phyloP scores from a whole-genome alignment of 2,888 invertebrate genomes.

The Pyralis farinalis region DNA sequence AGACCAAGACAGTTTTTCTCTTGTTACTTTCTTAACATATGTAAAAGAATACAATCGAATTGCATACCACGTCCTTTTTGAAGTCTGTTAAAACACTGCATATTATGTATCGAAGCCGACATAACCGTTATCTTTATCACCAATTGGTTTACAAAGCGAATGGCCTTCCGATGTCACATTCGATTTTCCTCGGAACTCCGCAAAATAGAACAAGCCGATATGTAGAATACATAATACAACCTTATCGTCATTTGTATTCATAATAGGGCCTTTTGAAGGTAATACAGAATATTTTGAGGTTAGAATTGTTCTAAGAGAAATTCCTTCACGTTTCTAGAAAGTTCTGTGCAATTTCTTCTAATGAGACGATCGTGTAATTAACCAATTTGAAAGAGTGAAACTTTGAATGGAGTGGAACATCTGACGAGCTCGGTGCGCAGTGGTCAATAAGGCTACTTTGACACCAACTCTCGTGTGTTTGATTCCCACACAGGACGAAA shows the following conservation, averaged over 20 bases:
- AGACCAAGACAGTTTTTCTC: no score
- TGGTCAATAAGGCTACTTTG: no score
- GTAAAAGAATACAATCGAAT: no score
- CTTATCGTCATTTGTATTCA: background rate
- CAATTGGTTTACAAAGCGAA: background rate
- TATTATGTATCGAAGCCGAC: background rate
- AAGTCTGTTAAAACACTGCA: background rate
- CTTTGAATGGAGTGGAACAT: no score
- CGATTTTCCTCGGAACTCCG: background rate
- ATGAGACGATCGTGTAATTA: no score
- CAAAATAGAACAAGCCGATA: background rate
- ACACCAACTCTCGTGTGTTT: no score
- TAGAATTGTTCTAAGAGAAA: background rate
- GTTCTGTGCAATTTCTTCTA: background rate
- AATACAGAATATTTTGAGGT: background rate
- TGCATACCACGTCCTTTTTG: no score
- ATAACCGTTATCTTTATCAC: constrained; percentile 1
- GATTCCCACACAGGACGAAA: no score
- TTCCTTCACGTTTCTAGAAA: background rate
- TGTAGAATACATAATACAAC: background rate
- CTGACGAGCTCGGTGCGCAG: no score
- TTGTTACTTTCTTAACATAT: no score
- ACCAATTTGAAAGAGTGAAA: no score
- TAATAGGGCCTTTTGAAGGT: background rate
- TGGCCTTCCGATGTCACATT: background rate